Conservation (phyloP, 1,140 invertebrate genomes). For the Drosophila prosaltans region DNA sequence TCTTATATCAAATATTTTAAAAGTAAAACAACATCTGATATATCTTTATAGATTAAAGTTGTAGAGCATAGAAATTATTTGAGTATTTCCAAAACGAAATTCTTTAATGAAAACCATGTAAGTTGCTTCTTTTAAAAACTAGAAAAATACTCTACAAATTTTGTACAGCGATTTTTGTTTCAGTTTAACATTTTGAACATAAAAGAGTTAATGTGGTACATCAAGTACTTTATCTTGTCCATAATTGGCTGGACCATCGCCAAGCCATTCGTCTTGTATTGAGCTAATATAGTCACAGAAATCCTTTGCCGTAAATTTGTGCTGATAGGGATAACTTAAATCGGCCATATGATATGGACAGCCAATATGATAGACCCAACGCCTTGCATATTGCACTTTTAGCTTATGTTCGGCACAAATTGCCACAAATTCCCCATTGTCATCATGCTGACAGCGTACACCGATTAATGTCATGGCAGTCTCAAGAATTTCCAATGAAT, state of each 20-base stretch:
- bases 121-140: too few relatives aligned
- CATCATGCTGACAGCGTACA: conserved; percentile 6
- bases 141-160: too few relatives aligned
- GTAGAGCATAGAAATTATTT: too few relatives aligned
- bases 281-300: conserved; percentile 13
- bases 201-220: neutral
- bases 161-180: too few relatives aligned
- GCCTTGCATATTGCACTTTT: neutral
- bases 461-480: conserved; percentile 29
- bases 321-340: conserved; percentile 17
- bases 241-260: neutral
- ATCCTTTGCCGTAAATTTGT: neutral
- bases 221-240: neutral
- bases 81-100: too few relatives aligned
- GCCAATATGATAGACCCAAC: conserved; percentile 27
- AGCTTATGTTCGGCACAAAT: neutral
- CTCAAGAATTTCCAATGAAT: neutral
- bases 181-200: too few relatives aligned
- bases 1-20: too few relatives aligned
- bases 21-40: too few relatives aligned
- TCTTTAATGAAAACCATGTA: too few relatives aligned
- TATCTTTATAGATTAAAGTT: too few relatives aligned
- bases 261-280: conserved; percentile 28
- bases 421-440: neutral
- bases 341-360: conserved; percentile 26